Conservation (phyloP, 2,888 invertebrate genomes). For the Dasysyrphus albostriatus region DNA sequence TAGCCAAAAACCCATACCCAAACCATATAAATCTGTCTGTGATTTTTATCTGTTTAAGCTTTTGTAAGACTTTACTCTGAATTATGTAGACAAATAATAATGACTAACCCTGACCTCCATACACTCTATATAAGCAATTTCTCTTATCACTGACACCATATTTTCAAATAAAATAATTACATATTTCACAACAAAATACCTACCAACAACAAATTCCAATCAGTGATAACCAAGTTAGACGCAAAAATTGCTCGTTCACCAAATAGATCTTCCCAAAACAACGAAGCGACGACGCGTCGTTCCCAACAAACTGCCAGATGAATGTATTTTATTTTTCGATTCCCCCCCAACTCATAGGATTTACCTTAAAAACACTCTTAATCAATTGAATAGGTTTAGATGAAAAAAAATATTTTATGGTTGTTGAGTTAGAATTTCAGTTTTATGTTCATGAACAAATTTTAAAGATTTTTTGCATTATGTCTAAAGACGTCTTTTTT, state of each 20-base stretch:
- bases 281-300: neutral
- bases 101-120: neutral
- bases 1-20: neutral
- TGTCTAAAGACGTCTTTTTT: too few species aligned
- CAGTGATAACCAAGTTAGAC: constrained; percentile 23
- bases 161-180: constrained; percentile 1
- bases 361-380: neutral
- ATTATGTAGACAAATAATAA: neutral
- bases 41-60: neutral
- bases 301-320: neutral
- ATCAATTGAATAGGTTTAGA: neutral
- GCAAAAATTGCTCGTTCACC: neutral
- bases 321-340: neutral
- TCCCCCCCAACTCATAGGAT: constrained; percentile 8
- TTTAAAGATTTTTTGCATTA: too few species aligned
- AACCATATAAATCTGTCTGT: neutral
- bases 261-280: neutral
- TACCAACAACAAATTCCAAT: neutral
- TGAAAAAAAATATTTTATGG: neutral
- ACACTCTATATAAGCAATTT: neutral
- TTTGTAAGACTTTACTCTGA: neutral
- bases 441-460: too few species aligned
- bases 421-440: too few species aligned
- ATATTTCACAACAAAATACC: neutral
- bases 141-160: constrained; percentile 26